Evolutionary conservation across 1,140 invertebrate genomes (phyloP), one percentile per base, ranked within the genome.

Genomic region (Drosophila paulistorum): DNA sequence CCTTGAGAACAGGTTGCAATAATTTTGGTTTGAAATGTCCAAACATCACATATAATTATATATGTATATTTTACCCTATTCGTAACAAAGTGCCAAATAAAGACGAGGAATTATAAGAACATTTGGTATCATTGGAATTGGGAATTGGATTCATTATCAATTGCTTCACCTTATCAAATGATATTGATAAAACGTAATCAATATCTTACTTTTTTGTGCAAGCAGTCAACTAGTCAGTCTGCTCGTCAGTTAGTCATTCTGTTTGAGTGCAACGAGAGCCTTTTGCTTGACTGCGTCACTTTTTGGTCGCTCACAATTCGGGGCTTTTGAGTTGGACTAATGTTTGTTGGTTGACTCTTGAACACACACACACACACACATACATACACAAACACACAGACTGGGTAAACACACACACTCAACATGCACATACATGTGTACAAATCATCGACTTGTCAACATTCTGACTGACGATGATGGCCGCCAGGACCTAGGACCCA

Each of bases 271-370:
- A 77, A 65, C 75, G 80, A 63, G 37, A 77, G 82, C 70, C 84
- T 82, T 79, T 82, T 87, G 83, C 75, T 66, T 77, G 75, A 77
- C 75, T 77, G 74, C 75, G 68, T 74, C 74, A 71, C 75, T 77
- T 77, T 86, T 77, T 51, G 79, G 76, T 77, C 84, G 83, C 84
- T 86, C 79, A 87, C 79, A 87, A 79, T 86, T 86, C 83, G 72
- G 79, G 76, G 76, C 13, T 23, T 51, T 69, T 82, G 72, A 67
- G 68, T 81, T 86, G 68, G 82, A 86, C 82, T 79, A 86, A 86
- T 82, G 84, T 77, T 89, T 79, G 55, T 58, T 71, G 77, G 77
- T 78, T 42, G 55, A 79, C 64, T 64, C 69, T 74, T 72, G 64
- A 64, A 59, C 26, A 20, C 48, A 54, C 67, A 14, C 42, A 57